Percentiles rank a stretch among this genome's conserved stretches.
Conservation (phyloP, 2,888 invertebrate genomes). For the Diadegma fenestrale region DNA sequence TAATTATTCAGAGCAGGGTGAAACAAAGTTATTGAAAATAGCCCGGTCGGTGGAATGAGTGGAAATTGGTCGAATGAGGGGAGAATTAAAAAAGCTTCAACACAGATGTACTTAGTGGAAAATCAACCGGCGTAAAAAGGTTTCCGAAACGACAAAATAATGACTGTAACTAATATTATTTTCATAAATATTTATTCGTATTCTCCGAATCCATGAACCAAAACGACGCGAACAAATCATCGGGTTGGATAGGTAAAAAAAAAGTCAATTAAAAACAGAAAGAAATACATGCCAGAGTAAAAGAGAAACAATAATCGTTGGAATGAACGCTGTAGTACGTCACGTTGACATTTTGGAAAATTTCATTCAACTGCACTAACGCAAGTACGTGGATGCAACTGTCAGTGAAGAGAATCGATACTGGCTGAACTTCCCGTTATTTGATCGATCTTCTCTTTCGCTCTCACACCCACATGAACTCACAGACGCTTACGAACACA, state of each 20-base stretch:
- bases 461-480: not conserved
- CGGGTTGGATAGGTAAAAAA: not conserved
- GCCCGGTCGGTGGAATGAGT: not conserved
- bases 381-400: slow-evolving; percentile 5
- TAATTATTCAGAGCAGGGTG: not conserved
- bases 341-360: slow-evolving; percentile 17
- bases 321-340: slow-evolving; percentile 9
- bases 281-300: not conserved
- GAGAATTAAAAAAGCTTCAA: not conserved
- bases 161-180: not conserved
- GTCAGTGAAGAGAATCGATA: slow-evolving; percentile 40
- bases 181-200: not conserved
- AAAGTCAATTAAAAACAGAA: not conserved
- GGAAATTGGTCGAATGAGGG: not conserved
- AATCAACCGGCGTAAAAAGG: not conserved
- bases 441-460: slow-evolving; percentile 19
- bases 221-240: not conserved
- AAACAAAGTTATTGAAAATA: slow-evolving; percentile 4
- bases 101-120: not conserved
- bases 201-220: not conserved
- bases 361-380: not conserved
- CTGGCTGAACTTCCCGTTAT: slow-evolving; percentile 16
- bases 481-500: not conserved
- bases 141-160: too few species aligned
- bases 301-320: slow-evolving; percentile 10